phyloP scores from a whole-genome alignment of 2,113 vertebrate species.

The Ploceus nigricollis region DNA sequence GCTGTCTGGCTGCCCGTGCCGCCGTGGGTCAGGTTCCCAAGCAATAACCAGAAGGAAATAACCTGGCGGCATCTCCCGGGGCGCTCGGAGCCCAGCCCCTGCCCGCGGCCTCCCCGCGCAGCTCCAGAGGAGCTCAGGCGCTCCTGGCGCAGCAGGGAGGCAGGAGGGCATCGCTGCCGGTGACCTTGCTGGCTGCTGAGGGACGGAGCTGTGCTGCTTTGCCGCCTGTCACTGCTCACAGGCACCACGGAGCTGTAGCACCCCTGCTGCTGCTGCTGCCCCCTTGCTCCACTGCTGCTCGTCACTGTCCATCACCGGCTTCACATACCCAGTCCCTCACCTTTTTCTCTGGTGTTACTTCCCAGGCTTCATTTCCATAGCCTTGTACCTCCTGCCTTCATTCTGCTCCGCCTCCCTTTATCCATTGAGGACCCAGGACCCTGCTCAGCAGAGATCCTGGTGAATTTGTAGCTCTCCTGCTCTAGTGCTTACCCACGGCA shows the following conservation, averaged over 20 bases:
- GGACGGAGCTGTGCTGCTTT: neutral
- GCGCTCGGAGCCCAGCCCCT: neutral
- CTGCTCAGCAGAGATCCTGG: neutral
- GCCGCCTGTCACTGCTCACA: neutral
- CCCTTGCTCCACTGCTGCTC: rapidly evolving
- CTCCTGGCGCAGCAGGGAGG: neutral
- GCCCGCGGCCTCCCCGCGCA: neutral
- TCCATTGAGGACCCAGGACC: neutral
- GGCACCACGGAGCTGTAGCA: neutral
- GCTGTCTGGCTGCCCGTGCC: neutral
- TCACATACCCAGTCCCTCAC: neutral
- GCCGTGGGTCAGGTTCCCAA: neutral
- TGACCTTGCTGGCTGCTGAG: neutral
- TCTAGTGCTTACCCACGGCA: neutral
- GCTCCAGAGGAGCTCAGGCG: neutral
- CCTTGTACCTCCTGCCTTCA: neutral
- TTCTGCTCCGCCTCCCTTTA: neutral
- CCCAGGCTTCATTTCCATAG: neutral
- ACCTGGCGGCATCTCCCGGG: neutral
- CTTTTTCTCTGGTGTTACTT: neutral
- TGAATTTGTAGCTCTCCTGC: neutral
- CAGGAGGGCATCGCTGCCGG: neutral
- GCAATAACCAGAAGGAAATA: neutral
- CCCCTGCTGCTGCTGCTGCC: neutral
- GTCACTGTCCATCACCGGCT: neutral